Evolutionary conservation across 2,113 vertebrate species (phyloP), one percentile per base, ranked within the genome.

Genomic region (Corythaeola cristata): DNA sequence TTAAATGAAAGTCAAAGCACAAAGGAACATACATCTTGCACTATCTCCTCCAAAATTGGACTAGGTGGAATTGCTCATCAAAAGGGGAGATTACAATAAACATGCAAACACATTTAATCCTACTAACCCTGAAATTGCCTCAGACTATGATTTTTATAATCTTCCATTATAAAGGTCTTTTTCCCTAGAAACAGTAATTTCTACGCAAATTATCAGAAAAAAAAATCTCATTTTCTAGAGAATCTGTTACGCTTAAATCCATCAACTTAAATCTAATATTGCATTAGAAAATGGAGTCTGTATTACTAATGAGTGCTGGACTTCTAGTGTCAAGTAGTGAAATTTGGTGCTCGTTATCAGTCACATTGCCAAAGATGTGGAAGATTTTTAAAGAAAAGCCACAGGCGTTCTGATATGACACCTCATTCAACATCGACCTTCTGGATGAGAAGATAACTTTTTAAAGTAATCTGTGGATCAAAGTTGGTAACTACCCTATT

Each of bases 391-490:
- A 78, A 52, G 76, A 89, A 73, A 91, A 62, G 37, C 24, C 77
- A 71, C 6, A 55, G 19, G 23, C 7, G 0, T 71, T 58, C 39
- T 39, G 26, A 24, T 27, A 77, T 4, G 37, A 90, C 27, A 60
- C 10, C 8, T 81, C 64, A 66, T 89, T 92, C 49, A 94, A 76
- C 84, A 67, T 12, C 95, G 96, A 93, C 92, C 80, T 96, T 97
- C 96, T 95, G 97, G 96, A 97, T 89, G 86, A 96, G 66, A 96
- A 92, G 76, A 94, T 32, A 16, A 83, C 17, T 21, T 72, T 63
- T 62, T 45, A 37, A 85, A 89, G 64, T 33, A 74, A 71, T 41
- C 58, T 63, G 58, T 89, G 72, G 41, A 92, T 87, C 33, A 74
- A 58, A 84, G 32, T 33, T 37, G 22, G 44, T 71, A 93, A 53